Evolutionary conservation across 2,797 vertebrate species (phyloP), one percentile per base, ranked within the genome.

Genomic region (Sebastiscus albofasciatus): DNA sequence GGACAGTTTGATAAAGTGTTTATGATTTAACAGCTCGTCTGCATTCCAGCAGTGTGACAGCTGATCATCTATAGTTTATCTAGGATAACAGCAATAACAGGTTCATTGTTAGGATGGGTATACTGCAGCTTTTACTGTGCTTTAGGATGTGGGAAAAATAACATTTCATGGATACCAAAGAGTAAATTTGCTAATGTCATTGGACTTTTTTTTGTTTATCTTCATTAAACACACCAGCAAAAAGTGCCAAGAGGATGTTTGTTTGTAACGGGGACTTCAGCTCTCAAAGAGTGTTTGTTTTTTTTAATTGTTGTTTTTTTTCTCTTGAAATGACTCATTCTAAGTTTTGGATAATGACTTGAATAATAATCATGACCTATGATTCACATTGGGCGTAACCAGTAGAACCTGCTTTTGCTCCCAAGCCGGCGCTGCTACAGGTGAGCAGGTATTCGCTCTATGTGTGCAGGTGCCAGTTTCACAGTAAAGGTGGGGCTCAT

Each of bases 121-220:
- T 49, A 42, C 18, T 54, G 10, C 39, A 54, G 13, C 13, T 72
- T 81, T 82, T 29, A 74, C 22, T 87, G n/a, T 34, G 66, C 71
- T 80, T 67, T 42, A 42, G 34, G 61, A 80, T 26, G 24, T 22
- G 11, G 56, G 22, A 52, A 27, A 65, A 68, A n/a, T 60, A 3
- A 86, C 66, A 84, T 87, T 85, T 91, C 29, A 74, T 75, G 36
- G 56, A 89, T 74, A 88, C 93, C 93, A 94, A 95, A 95, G 91
- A 89, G 36, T 31, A 70, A 27, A 65, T 72, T 49, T 84, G 5
- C 3, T 62, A n/a, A 60, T 79, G 55, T 83, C 70, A 24, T 59
- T 73, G 12, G 29, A 75, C 3, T 22, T 52, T 72, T 3, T 77
- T 68, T 79, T 39, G 72, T 4, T 71, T 66, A 20, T 77, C 4